phyloP scores from a whole-genome alignment of 2,113 vertebrate genomes.

The Tragulus kanchil region DNA sequence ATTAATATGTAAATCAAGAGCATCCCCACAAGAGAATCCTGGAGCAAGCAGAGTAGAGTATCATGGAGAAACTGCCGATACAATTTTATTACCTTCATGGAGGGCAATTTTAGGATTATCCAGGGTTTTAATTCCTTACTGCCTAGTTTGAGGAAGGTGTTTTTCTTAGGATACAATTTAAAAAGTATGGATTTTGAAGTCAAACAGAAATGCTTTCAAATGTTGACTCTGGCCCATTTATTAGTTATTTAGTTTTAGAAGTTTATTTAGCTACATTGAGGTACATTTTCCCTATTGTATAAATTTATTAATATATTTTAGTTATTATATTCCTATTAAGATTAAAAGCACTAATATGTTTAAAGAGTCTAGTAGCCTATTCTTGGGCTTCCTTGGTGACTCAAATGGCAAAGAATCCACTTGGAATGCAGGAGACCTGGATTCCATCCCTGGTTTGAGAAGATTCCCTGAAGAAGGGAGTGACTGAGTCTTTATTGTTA shows the following conservation, averaged over 20 bases:
- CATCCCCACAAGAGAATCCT: not conserved
- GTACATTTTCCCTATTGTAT: not conserved
- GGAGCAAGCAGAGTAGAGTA: not conserved
- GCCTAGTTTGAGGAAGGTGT: not conserved
- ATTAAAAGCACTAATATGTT: not conserved
- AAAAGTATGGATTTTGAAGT: not conserved
- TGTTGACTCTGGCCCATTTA: not conserved
- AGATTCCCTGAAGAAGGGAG: no score
- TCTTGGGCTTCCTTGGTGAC: not conserved
- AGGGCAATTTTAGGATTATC: not conserved
- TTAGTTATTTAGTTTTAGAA: slow-evolving; percentile 8
- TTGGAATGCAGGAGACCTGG: no score
- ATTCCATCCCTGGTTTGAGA: no score
- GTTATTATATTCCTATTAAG: not conserved
- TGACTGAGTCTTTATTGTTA: not conserved
- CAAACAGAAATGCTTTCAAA: not conserved
- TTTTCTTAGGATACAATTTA: not conserved
- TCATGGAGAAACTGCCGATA: not conserved
- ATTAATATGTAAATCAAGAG: not conserved
- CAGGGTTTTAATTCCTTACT: not conserved
- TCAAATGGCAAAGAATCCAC: no score
- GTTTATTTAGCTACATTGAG: not conserved
- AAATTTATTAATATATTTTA: slow-evolving; percentile 8
- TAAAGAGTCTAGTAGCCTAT: not conserved
- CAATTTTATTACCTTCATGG: not conserved